Base-by-base conservation (phyloP, 2,888 invertebrate species). In the Eupelmus urozonus region DNA sequence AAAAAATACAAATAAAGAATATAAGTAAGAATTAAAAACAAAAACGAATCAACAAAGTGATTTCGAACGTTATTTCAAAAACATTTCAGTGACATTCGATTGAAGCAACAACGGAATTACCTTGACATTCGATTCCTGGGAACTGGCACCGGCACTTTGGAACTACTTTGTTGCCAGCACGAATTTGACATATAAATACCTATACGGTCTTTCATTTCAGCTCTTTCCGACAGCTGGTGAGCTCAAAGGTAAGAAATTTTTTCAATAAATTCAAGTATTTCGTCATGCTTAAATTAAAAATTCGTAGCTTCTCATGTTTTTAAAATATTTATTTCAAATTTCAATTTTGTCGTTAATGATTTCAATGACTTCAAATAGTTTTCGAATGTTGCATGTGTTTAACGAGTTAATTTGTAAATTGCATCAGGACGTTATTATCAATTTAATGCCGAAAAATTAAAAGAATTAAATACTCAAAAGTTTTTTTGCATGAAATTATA, bases 211-310 rank as follows among this genome's bases (percentile, higher is more conserved):
- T 77, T 76, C 40, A 5, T 65, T 71, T 76, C 55, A 55, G 53
- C 75, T 76, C 23, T 18, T 59, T 59, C n/a, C 42, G 25, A 71
- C 76, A 77, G 51, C 77, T 77, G 77, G 71, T n/a, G 57, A 70
- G 65, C 20, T 23, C 3, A 65, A 76, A 59, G 66, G 71, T 72
- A 71, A 66, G 1, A 60, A 59, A 27, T 1, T 76, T 57, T 27
- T n/a, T n/a, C 16, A 53, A 63, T 65, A 49, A 62, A 2, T 60
- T 40, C 9, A n/a, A 0, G 5, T 29, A 49, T 29, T 73, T 57
- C 23, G 45, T 57, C 3, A 65, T 59, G 16, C 7, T 57, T 40
- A 7, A 16, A 49, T 55, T n/a, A n/a, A n/a, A n/a, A n/a, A n/a
- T n/a, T n/a, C n/a, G n/a, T 20, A 53, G n/a, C 7, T 40, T 23